These are phyloP conservation scores for Sandelia bainsii DNA, from an alignment of 2,797 vertebrate species.

Conservation along the genomic window DNA sequence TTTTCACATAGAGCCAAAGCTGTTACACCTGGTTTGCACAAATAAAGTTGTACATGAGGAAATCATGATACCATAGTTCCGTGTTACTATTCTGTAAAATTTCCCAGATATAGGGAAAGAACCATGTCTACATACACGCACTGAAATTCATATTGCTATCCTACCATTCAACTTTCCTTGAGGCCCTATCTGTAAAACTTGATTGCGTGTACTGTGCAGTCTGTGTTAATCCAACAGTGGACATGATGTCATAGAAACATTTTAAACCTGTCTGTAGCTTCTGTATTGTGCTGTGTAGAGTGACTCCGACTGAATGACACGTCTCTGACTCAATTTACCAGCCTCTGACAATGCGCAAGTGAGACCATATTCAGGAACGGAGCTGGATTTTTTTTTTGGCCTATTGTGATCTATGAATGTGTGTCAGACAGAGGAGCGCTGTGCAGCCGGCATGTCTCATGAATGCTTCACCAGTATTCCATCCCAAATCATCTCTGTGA, in stretches of 20 bases:
- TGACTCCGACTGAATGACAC: slow-evolving; percentile 70
- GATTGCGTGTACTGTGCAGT: slow-evolving; percentile 29
- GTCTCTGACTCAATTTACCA: slow-evolving; percentile 74
- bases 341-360: slow-evolving; percentile 66
- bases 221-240: slow-evolving; percentile 54
- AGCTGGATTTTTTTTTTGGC: slow-evolving; percentile 60
- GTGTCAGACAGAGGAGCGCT: slow-evolving; percentile 44
- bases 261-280: slow-evolving; percentile 59
- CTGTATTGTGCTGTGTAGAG: slow-evolving; percentile 48
- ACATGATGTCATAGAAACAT: slow-evolving; percentile 60
- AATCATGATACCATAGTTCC: neutral
- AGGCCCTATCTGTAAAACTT: slow-evolving; percentile 16
- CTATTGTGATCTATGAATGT: slow-evolving; percentile 71
- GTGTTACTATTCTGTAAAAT: slow-evolving; percentile 8
- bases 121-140: neutral
- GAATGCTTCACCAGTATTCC: slow-evolving; percentile 48
- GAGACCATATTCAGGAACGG: slow-evolving; percentile 62
- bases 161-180: slow-evolving; percentile 26
- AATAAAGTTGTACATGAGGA: slow-evolving; percentile 3
- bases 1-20: too few species aligned
- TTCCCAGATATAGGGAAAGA: neutral
- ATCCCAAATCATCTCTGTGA: slow-evolving; percentile 40
- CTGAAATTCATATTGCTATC: slow-evolving; percentile 23
- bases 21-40: neutral
- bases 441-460: slow-evolving; percentile 38